These are phyloP conservation scores for Cepaea hortensis DNA, from an alignment of 2,888 invertebrate genomes.

Conservation along the genomic window DNA sequence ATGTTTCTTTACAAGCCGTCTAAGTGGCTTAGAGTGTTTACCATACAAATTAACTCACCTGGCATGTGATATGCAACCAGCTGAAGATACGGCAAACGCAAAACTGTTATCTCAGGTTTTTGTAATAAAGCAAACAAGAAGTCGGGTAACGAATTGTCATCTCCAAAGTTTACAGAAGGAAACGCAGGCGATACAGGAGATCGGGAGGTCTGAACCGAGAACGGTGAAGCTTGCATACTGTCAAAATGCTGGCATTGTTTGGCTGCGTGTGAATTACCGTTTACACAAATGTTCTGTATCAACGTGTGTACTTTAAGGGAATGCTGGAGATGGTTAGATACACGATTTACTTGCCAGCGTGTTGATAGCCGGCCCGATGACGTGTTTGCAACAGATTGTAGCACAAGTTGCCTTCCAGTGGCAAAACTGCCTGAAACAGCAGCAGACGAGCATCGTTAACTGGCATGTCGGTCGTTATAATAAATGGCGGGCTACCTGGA, in stretches of 20 bases:
- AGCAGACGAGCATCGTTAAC: neutral
- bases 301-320: neutral
- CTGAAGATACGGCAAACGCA: too few relatives aligned
- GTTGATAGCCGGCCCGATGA: neutral
- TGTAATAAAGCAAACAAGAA: too few relatives aligned
- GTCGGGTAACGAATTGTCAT: too few relatives aligned
- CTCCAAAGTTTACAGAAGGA: too few relatives aligned
- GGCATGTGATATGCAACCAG: too few relatives aligned
- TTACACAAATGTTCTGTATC: slow-evolving; percentile 20
- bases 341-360: neutral
- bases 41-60: too few relatives aligned
- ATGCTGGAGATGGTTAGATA: neutral
- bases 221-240: neutral
- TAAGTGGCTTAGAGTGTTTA: too few relatives aligned
- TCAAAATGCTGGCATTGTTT: slow-evolving; percentile 7
- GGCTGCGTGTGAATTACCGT: neutral
- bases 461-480: too few relatives aligned
- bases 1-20: too few relatives aligned
- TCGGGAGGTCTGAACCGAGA: neutral
- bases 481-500: too few relatives aligned
- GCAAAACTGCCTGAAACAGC: neutral
- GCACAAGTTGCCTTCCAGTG: neutral
- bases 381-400: slow-evolving; percentile 11
- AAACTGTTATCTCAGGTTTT: too few relatives aligned
- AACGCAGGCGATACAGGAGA: too few relatives aligned